A percentile compares a stretch with the other conserved stretches of the same genome.
Conservation (phyloP, 2,113 vertebrate genomes). For the Notiomystis cincta region DNA sequence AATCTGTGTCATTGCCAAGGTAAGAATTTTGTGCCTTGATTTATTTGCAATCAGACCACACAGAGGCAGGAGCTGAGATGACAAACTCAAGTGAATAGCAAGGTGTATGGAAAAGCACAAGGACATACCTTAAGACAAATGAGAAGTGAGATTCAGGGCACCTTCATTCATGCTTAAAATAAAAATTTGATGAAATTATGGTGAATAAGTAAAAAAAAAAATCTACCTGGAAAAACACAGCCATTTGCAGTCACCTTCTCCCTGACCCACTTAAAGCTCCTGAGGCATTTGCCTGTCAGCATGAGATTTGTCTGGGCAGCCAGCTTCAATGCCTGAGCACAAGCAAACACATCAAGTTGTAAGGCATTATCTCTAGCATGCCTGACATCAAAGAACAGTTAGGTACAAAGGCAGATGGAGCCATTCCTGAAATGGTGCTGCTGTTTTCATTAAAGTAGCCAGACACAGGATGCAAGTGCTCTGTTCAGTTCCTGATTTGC, state of each 20-base stretch:
- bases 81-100: neutral
- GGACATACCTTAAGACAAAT: neutral
- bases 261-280: neutral
- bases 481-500: neutral
- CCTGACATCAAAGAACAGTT: neutral
- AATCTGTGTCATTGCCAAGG: neutral
- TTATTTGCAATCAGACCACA: neutral
- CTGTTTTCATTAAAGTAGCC: neutral
- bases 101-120: neutral
- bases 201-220: neutral
- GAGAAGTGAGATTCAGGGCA: neutral
- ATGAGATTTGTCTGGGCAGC: neutral
- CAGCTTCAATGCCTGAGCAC: neutral
- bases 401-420: neutral
- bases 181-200: neutral
- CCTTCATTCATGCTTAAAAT: neutral
- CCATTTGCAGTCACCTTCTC: neutral
- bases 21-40: neutral
- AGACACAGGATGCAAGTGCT: neutral
- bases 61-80: neutral
- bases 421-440: neutral
- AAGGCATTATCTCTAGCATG: neutral
- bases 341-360: neutral
- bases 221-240: neutral
- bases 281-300: neutral